Percentiles rank a stretch among this genome's conserved stretches.
Conservation (phyloP, 2,113 vertebrate genomes). For the Dipodomys spectabilis region DNA sequence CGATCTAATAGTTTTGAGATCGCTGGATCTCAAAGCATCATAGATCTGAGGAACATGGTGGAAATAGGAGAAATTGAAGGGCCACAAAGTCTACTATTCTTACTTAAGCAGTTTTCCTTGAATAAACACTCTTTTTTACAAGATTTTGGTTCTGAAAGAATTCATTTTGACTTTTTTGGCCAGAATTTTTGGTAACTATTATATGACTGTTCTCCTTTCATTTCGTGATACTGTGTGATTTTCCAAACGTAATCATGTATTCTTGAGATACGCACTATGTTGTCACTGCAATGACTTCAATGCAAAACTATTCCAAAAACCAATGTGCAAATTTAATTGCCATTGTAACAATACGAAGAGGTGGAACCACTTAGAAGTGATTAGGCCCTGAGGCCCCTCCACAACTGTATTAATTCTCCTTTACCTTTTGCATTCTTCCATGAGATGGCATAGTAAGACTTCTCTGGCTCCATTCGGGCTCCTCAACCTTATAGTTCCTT, state of each 20-base stretch:
- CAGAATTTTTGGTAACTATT: neutral
- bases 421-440: neutral
- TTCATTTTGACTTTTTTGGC: neutral
- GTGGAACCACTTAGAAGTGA: neutral
- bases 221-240: conserved; percentile 22
- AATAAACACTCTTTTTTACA: neutral
- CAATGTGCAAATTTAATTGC: neutral
- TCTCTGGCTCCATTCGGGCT: neutral
- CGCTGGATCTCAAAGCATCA: neutral
- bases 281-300: neutral
- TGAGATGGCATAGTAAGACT: neutral
- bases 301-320: neutral
- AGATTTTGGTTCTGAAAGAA: neutral
- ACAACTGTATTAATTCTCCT: neutral
- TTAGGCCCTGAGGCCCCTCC: neutral
- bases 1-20: no score
- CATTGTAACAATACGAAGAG: neutral
- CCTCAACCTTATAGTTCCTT: neutral
- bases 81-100: neutral
- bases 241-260: conserved; percentile 9
- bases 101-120: neutral
- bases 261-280: conserved; percentile 6
- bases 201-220: neutral
- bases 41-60: neutral
- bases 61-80: neutral